These are phyloP conservation scores for Acridotheres tristis DNA, from an alignment of 2,797 vertebrate genomes.

Conservation along the genomic window DNA sequence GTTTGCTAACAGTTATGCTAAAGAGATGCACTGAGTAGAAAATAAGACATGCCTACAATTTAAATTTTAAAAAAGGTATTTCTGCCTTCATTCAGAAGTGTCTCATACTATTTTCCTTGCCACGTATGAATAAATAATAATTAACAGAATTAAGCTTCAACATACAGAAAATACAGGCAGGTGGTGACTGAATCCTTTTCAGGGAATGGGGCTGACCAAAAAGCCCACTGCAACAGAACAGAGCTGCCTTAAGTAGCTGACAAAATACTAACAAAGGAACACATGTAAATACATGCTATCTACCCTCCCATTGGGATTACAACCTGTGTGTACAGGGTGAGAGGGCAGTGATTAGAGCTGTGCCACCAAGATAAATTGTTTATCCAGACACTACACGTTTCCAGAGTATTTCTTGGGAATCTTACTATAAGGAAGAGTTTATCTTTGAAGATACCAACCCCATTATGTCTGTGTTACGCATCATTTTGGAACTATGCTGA, in stretches of 20 bases:
- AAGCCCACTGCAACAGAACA: conserved; percentile 68
- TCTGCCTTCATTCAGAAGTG: conserved; percentile 76
- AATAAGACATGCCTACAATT: conserved; percentile 83
- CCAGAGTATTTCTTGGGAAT: conserved; percentile 67
- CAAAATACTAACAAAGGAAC: conserved; percentile 87
- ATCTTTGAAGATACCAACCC: conserved; percentile 50
- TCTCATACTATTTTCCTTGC: conserved; percentile 71
- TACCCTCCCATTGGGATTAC: conserved; percentile 85
- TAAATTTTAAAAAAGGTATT: conserved; percentile 75
- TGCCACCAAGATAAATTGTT: conserved; percentile 75
- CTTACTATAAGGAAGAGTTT: conserved; percentile 61
- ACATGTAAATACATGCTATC: conserved; percentile 90
- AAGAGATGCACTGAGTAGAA: conserved; percentile 78
- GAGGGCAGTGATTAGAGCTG: conserved; percentile 72
- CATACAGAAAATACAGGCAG: conserved; percentile 70
- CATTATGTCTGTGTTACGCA: conserved; percentile 11
- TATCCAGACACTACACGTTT: conserved; percentile 69
- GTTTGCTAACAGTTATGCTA: conserved; percentile 84
- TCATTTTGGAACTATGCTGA: conserved; percentile 20
- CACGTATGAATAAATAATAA: conserved; percentile 78
- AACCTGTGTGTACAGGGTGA: conserved; percentile 86
- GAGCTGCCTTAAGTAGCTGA: conserved; percentile 77
- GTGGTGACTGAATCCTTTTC: conserved; percentile 55
- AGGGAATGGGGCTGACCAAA: conserved; percentile 66
- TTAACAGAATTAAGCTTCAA: conserved; percentile 76